Base-by-base conservation (phyloP, 2,797 vertebrate genomes). In the Falco naumanni region DNA sequence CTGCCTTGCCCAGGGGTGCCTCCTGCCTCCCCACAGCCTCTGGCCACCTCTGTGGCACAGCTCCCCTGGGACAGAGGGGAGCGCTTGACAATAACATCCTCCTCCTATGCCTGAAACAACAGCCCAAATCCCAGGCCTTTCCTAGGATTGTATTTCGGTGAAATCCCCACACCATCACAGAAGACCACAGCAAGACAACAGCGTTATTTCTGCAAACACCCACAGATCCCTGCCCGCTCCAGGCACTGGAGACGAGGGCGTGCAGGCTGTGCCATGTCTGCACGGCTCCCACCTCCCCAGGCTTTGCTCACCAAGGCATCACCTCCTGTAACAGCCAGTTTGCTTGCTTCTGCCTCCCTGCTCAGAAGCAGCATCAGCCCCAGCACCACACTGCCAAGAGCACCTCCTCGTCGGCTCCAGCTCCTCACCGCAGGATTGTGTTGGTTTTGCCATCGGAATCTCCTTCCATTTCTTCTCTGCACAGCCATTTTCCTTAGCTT, bases 351-450 rank as follows among this genome's bases (percentile, higher is more conserved):
- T 45, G 31, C 57, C 26, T 71, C 25, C 18, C 25, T 31, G 60
- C 39, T 81, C 0, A 4, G 76, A 78, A 69, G 71, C 17, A 16
- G 48, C 64, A 56, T 24, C 20, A 6, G 18, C 56, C 34, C 77
- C 43, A 71, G 56, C 16, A 16, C n/a, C 0, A 2, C 19, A 4
- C 18, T 3, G 4, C 45, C 1, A 3, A 34, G 16, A 87, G 65
- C 65, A 11, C 60, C 50, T 0, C 0, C 29, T 85, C 29, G 3
- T 37, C 5, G 0, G n/a, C 47, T 76, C 87, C 10, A 4, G 33
- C 65, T 92, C 64, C 71, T 79, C 31, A 0, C 61, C 10, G 2
- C 0, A 0, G 71, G 61, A 59, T 74, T 3, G 0, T 0, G 6
- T 81, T 39, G 41, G 41, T 19, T 94, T 59, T 14, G 13, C 0